Evolutionary conservation across 2,113 vertebrate genomes (phyloP), one percentile per base, ranked within the genome.

Genomic region (Acanthochromis polyacanthus): DNA sequence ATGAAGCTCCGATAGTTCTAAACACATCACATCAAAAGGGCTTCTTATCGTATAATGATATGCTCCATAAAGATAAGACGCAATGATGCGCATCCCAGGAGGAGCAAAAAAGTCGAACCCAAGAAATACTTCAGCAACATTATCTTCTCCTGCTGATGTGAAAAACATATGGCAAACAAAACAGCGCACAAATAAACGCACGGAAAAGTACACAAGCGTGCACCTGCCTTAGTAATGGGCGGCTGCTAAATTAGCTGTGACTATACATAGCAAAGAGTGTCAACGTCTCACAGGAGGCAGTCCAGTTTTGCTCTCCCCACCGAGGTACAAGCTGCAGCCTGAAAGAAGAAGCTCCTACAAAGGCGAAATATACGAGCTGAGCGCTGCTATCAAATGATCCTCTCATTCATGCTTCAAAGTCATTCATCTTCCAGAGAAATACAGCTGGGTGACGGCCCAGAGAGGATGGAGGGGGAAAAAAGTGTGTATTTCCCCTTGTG

Each of bases 11-110:
- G 76, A 77, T 75, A 55, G 76, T 67, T 80, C 70, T 69, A 74
- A 89, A 85, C 63, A 43, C 70, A 80, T 85, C 75, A 88, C 78
- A 91, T 89, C 86, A 93, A 92, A 92, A 89, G 74, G 66, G 68
- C 61, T 76, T 82, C 78, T 89, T 87, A 88, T 88, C 78, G 15
- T 61, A 48, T 75, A 73, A 90, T 89, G 83, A 90, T 85, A 71
- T 62, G 84, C 79, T 83, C 71, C 58, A 56, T 78, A 61, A 82
- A 91, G 86, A 88, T 88, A 76, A 85, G 68, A 80, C 6, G 25
- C 61, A 4, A 52, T 4, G 17, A 76, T 36, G 45, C 48, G 36
- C 9, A 19, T 84, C 78, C 83, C 71, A 30, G 0, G 71, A 76
- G 78, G 58, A n/a, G 51, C 0, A 10, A 61, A 36, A 17, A 67